Base-by-base conservation (phyloP, 2,113 vertebrate species). In the Crotalus helleri region DNA sequence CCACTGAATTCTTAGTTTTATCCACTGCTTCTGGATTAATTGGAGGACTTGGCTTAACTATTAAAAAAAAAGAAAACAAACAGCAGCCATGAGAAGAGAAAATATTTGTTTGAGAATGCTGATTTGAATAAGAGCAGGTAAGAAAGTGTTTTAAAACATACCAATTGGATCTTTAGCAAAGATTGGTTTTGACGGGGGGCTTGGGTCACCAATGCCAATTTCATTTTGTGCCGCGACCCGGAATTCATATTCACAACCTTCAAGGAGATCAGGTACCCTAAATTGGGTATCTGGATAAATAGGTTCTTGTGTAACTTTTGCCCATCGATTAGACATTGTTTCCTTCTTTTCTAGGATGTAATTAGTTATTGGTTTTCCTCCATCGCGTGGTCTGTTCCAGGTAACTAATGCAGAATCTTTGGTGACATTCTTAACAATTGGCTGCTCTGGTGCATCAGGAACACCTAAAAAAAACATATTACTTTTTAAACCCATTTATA, bases 321-420 rank as follows among this genome's bases (percentile, higher is more conserved):
- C 98, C 99, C 99, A 99, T 96, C 98, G 97, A 94, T 98, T 99
- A 94, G 99, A 98, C 96, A 98, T 98, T 19, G 98, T 98, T 97
- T 99, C 99, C 91, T 98, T 99, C 98, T 98, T 99, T 96, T 99
- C 99, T 64, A 99, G 96, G 95, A 99, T 98, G 87, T 99, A 99
- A 96, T 98, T 99, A 91, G 98, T 99, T 96, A 99, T 99, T 87
- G 99, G 99, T 93, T 99, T 99, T 91, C 99, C 99, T 85, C 99
- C 99, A 94, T 99, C 99, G 54, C 98, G 98, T 85, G 99, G 99
- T 55, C 98, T 98, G 91, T 98, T 99, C 99, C 99, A 99, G 89
- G 98, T 96, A 57, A 99, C 98, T 94, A 99, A 96, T 1, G 98
- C 98, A 85, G 98, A 99, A 93, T 99, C 98, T 96, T 98, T 98